A percentile compares a stretch with the other conserved stretches of the same genome.
Evolutionary conservation across 2,888 invertebrate genomes (phyloP).

Genomic region (Strigamia maritima): DNA sequence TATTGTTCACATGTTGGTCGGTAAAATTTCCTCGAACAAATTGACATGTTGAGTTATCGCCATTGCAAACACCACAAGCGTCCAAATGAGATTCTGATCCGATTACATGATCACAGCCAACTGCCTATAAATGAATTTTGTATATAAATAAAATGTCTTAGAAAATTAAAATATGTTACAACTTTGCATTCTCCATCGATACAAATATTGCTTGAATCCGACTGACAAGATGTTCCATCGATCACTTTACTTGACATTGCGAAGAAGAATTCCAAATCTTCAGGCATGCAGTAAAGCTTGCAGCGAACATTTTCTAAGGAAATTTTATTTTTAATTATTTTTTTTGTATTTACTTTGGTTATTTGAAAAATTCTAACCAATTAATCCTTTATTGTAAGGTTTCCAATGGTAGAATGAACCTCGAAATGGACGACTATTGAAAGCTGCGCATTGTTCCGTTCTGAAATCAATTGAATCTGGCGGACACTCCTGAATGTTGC

Average conservation of each 20-base stretch:
- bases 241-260: constrained; percentile 70
- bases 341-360: too few species aligned
- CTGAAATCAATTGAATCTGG: constrained; percentile 49
- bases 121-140: constrained; percentile 20
- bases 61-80: constrained; percentile 44
- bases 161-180: not conserved
- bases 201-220: constrained; percentile 72
- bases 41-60: constrained; percentile 43
- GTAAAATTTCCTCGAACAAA: constrained; percentile 38
- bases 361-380: constrained; percentile 33
- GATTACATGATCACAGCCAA: constrained; percentile 44
- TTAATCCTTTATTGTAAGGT: constrained; percentile 39
- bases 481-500: constrained; percentile 45
- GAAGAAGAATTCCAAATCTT: constrained; percentile 68
- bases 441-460: constrained; percentile 50
- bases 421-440: constrained; percentile 47
- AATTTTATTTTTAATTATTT: too few species aligned
- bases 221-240: constrained; percentile 81
- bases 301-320: constrained; percentile 59
- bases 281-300: constrained; percentile 75
- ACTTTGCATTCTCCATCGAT: constrained; percentile 44
- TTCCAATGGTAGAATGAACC: constrained; percentile 38
- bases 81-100: constrained; percentile 43
- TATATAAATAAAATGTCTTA: not conserved
- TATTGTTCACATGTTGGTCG: constrained; percentile 16